A percentile compares a stretch with the other conserved stretches of the same genome.
These are phyloP conservation scores for Argynnis bischoffii DNA, from an alignment of 2,888 invertebrate species.

Conservation along the genomic window DNA sequence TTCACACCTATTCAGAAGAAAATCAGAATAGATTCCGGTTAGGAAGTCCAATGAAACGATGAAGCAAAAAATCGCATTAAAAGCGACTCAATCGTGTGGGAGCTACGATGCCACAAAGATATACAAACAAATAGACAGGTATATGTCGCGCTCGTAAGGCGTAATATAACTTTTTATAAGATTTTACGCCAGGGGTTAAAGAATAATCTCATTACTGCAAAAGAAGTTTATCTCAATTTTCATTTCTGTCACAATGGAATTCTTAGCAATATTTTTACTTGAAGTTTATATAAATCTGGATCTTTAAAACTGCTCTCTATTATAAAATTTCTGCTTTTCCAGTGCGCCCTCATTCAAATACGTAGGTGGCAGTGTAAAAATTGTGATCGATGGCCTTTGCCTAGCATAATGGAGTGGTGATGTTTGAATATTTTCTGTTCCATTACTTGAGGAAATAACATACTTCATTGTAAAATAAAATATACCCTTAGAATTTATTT, in stretches of 20 bases:
- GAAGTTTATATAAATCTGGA: not conserved
- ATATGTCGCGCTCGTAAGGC: no score
- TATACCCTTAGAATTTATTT: not conserved
- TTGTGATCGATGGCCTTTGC: slow-evolving; percentile 32
- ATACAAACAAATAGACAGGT: no score
- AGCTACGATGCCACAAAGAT: no score
- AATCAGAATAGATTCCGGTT: no score
- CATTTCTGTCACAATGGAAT: no score
- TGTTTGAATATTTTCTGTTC: slow-evolving; percentile 30
- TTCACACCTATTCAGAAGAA: no score
- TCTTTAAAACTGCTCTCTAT: not conserved
- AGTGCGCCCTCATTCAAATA: slow-evolving; percentile 23
- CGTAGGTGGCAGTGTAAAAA: slow-evolving; percentile 31
- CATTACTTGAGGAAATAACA: slow-evolving; percentile 18
- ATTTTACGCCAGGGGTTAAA: no score
- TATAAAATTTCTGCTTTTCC: slow-evolving; percentile 1
- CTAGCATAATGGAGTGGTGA: slow-evolving; percentile 27
- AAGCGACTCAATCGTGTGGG: no score
- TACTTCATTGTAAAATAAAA: slow-evolving; percentile 9
- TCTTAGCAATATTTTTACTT: no score
- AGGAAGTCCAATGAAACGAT: no score
- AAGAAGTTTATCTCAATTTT: not conserved
- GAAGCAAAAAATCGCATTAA: no score
- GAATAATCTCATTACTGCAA: not conserved
- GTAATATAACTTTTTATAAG: no score